Evolutionary conservation across 2,113 vertebrate genomes (phyloP).

Genomic region (Pseudorhombus dupliciocellatus): DNA sequence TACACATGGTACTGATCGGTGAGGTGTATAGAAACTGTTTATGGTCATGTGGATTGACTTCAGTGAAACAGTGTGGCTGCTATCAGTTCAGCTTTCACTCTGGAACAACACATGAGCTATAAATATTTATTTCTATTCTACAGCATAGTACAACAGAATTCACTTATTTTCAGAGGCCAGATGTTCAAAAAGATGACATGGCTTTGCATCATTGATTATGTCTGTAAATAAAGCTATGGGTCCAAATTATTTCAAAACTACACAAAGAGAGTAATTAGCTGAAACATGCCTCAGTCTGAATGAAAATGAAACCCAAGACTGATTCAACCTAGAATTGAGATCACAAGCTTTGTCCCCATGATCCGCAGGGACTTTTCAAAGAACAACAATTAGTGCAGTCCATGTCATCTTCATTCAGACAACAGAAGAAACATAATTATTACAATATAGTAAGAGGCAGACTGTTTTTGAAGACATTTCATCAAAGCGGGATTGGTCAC

Average conservation of each 20-base stretch:
- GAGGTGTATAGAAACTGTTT: conserved; percentile 1
- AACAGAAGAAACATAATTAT: not conserved
- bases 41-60: conserved; percentile 9
- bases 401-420: not conserved
- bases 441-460: not conserved
- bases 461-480: not conserved
- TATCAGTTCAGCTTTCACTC: conserved; percentile 16
- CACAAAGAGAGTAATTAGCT: not conserved
- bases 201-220: not conserved
- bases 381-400: not conserved
- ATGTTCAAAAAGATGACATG: not conserved
- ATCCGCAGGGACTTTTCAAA: not conserved
- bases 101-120: conserved; percentile 7
- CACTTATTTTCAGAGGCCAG: not conserved
- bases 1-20: not conserved
- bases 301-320: not conserved
- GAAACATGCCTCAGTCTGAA: not conserved
- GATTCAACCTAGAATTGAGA: not conserved
- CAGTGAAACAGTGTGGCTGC: not conserved
- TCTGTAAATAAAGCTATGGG: too few species aligned
- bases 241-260: too few species aligned
- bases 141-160: conserved; percentile 14
- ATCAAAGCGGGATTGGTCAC: too few species aligned
- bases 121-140: conserved; percentile 11
- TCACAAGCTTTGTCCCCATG: not conserved